A percentile compares a stretch with the other conserved stretches of the same genome.
These are phyloP conservation scores for Oncorhynchus nerka DNA, from an alignment of 2,113 vertebrate species.

Conservation along the genomic window DNA sequence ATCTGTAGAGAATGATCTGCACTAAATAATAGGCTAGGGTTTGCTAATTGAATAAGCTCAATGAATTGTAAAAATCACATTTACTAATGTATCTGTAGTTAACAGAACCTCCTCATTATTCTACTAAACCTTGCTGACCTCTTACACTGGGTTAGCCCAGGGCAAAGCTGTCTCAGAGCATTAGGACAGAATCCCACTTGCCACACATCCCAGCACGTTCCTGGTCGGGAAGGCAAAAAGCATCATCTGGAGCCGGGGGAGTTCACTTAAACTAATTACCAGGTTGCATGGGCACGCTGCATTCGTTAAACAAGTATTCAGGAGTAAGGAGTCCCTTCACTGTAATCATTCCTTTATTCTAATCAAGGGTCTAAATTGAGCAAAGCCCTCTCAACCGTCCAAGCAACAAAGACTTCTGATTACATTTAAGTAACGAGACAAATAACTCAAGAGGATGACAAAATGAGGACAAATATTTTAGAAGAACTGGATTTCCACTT, in stretches of 20 bases:
- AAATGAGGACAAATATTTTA: neutral
- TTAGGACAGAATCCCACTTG: constrained; percentile 18
- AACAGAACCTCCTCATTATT: constrained; percentile 40
- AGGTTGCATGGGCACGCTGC: constrained; percentile 30
- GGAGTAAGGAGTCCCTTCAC: constrained; percentile 35
- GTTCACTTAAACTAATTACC: constrained; percentile 60
- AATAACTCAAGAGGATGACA: constrained; percentile 26
- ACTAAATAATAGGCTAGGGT: neutral
- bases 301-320: constrained; percentile 36
- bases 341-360: constrained; percentile 47
- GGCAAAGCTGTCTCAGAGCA: constrained; percentile 17
- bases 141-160: constrained; percentile 16
- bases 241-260: constrained; percentile 36
- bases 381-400: constrained; percentile 21
- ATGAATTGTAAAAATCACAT: neutral
- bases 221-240: constrained; percentile 12
- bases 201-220: constrained; percentile 28
- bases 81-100: constrained; percentile 21
- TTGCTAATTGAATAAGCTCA: constrained; percentile 35
- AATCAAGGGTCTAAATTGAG: constrained; percentile 44
- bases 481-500: constrained; percentile 15
- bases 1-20: too few relatives aligned
- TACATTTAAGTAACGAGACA: constrained; percentile 46
- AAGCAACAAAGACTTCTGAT: constrained; percentile 38
- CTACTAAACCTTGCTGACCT: constrained; percentile 39